These are phyloP conservation scores for Anthonomus grandis DNA, from an alignment of 1,140 invertebrate genomes.

Conservation along the genomic window DNA sequence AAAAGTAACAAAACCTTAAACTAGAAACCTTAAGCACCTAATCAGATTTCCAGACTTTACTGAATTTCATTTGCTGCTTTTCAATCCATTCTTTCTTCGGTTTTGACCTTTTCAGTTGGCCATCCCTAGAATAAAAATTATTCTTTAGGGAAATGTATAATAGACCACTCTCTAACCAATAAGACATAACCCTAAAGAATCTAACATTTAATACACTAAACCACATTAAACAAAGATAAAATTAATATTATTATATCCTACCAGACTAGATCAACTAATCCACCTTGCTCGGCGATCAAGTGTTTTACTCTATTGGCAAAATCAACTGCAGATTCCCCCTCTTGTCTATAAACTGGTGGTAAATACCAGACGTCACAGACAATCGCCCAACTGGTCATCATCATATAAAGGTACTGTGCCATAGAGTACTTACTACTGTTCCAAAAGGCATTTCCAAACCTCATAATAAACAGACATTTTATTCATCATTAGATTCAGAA, in stretches of 20 bases:
- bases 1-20: too few species aligned
- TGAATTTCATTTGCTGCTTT: constrained; percentile 90
- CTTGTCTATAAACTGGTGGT: constrained; percentile 81
- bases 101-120: constrained; percentile 86
- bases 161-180: constrained; percentile 3
- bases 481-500: not conserved
- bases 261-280: constrained; percentile 95
- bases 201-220: too few species aligned
- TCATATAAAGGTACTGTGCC: constrained; percentile 93
- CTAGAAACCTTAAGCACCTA: constrained; percentile 54
- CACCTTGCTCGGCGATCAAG: constrained; percentile 89
- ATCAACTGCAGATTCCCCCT: constrained; percentile 81
- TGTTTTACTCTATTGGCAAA: constrained; percentile 96
- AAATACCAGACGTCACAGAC: constrained; percentile 99
- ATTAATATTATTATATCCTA: constrained; percentile 50
- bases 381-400: constrained; percentile 99
- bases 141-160: not conserved
- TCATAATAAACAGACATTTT: not conserved
- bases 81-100: constrained; percentile 93
- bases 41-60: constrained; percentile 78
- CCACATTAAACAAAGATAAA: not conserved
- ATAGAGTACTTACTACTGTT: constrained; percentile 87
- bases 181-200: not conserved
- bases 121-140: constrained; percentile 71
- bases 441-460: constrained; percentile 98